phyloP scores from a whole-genome alignment of 92 coral and sea anemone genomes.

The Phenganax subtilis region DNA sequence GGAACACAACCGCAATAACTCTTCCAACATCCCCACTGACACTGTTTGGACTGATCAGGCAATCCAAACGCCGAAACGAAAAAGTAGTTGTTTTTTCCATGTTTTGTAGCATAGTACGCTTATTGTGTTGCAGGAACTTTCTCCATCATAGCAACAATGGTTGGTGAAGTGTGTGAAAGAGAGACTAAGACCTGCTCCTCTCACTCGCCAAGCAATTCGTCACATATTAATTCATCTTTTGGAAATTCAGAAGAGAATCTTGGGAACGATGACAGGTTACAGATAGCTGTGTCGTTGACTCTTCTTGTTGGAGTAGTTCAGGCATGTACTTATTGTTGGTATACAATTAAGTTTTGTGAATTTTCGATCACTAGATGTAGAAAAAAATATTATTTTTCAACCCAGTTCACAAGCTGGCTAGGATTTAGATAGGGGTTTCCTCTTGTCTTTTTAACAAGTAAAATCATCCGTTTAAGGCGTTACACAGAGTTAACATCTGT shows the following conservation, averaged over 20 bases:
- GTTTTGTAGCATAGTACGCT: too few species aligned
- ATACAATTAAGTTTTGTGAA: background rate
- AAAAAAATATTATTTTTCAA: too few species aligned
- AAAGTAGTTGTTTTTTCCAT: too few species aligned
- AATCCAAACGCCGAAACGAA: too few species aligned
- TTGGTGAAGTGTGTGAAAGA: constrained; percentile 79
- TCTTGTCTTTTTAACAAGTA: too few species aligned
- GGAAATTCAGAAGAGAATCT: constrained; percentile 52
- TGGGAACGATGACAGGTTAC: constrained; percentile 58
- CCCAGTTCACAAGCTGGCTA: too few species aligned
- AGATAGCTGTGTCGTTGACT: constrained; percentile 73
- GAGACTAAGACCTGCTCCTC: constrained; percentile 40
- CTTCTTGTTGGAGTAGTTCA: constrained; percentile 83
- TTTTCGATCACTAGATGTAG: background rate
- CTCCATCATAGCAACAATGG: constrained; percentile 91
- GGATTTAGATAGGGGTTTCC: too few species aligned
- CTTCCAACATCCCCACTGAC: too few species aligned
- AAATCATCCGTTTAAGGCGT: too few species aligned
- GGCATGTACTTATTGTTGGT: constrained; percentile 41
- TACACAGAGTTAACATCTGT: too few species aligned
- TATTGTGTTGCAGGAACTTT: constrained; percentile 62
- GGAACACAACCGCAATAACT: too few species aligned
- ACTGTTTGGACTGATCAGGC: too few species aligned
- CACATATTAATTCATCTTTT: background rate
- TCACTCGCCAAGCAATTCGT: background rate